phyloP scores from a whole-genome alignment of 2,113 vertebrate species.

The Lipophrys pholis region DNA sequence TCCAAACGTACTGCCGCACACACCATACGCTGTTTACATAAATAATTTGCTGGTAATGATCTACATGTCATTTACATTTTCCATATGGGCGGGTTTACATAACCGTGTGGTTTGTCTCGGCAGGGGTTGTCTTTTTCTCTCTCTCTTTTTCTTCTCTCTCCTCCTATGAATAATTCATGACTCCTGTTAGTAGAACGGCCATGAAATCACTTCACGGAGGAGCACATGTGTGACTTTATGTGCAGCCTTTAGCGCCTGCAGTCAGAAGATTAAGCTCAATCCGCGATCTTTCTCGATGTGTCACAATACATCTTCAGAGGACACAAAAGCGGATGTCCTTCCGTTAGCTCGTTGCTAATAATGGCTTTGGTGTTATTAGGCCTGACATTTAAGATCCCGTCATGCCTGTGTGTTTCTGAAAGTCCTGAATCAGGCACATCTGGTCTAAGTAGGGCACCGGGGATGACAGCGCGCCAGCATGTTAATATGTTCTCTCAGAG shows the following conservation, averaged over 20 bases:
- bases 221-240: neutral
- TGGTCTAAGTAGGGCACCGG: conserved; percentile 56
- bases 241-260: neutral
- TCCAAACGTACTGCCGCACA: neutral
- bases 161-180: conserved; percentile 5
- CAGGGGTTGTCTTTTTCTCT: neutral
- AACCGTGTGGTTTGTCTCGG: neutral
- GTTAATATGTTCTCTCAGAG: conserved; percentile 56
- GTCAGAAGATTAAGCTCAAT: neutral
- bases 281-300: neutral
- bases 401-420: conserved; percentile 46
- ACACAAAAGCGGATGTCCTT: conserved; percentile 33
- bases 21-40: conserved; percentile 1
- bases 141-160: too few relatives aligned
- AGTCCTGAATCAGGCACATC: conserved; percentile 67
- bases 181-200: neutral
- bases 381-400: conserved; percentile 65
- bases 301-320: conserved; percentile 14
- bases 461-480: conserved; percentile 49
- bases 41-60: neutral
- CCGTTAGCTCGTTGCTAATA: conserved; percentile 53
- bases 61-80: neutral
- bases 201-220: neutral
- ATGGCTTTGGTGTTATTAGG: conserved; percentile 45
- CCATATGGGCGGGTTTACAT: neutral